phyloP scores from a whole-genome alignment of 2,113 vertebrate species.

The Pteropus alecto region DNA sequence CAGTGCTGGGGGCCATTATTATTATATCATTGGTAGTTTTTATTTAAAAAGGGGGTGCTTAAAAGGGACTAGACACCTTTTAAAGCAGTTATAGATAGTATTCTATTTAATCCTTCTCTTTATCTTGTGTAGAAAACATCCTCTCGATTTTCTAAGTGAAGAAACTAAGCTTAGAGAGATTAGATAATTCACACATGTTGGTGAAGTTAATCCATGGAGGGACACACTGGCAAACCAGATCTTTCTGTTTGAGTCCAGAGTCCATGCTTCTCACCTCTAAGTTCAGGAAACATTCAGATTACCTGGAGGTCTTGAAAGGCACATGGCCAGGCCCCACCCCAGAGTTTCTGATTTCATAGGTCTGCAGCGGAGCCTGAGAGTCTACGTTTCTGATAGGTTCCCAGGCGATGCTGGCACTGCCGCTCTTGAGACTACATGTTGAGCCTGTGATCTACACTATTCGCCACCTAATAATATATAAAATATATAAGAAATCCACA shows the following conservation, averaged over 20 bases:
- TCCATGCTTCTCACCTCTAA: not conserved
- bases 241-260: not conserved
- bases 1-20: accelerated
- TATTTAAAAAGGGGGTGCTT: not conserved
- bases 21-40: not conserved
- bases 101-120: not conserved
- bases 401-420: not conserved
- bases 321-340: accelerated
- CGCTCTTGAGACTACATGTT: not conserved
- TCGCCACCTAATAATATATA: not conserved
- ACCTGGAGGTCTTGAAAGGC: not conserved
- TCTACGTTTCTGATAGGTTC: not conserved
- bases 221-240: accelerated
- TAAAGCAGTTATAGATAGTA: not conserved
- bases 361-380: not conserved
- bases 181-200: no score
- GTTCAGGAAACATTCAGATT: not conserved
- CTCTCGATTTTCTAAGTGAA: not conserved
- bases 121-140: not conserved
- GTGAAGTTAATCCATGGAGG: not conserved
- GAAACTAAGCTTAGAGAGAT: not conserved
- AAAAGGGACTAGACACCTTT: not conserved
- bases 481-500: not conserved
- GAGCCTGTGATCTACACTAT: not conserved
- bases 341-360: not conserved